Conservation (phyloP, 2,113 vertebrate genomes). For the Pelmatolapia mariae region DNA sequence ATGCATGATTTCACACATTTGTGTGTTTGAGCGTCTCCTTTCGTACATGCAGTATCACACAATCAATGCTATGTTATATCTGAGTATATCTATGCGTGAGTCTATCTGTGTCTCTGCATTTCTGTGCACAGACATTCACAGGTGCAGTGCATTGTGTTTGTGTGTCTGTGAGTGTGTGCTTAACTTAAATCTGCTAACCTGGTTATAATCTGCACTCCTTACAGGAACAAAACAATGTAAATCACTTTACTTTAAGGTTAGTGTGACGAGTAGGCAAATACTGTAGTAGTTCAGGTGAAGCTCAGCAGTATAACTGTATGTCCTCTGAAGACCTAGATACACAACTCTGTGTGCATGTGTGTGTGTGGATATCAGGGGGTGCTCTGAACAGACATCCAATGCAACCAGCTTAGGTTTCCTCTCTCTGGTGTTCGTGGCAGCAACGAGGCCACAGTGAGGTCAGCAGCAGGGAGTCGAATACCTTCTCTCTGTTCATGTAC, state of each 20-base stretch:
- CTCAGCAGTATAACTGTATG: background rate
- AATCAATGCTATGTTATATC: background rate
- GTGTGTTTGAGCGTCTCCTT: background rate
- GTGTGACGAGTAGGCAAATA: background rate
- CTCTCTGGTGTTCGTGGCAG: conserved; percentile 52
- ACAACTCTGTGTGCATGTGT: background rate
- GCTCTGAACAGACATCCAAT: conserved; percentile 63
- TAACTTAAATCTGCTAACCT: background rate
- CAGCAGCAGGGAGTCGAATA: conserved; percentile 56
- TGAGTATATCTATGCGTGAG: background rate
- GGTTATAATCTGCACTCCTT: background rate
- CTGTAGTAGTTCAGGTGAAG: background rate
- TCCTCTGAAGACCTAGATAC: background rate
- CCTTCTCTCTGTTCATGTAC: background rate
- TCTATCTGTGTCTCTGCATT: too few species aligned
- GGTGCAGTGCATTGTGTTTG: background rate
- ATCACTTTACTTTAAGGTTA: background rate
- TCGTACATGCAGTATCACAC: background rate
- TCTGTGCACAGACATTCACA: background rate
- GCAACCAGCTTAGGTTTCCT: conserved; percentile 69
- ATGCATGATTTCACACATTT: background rate
- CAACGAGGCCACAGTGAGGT: conserved; percentile 57
- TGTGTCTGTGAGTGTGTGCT: background rate
- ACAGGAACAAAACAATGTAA: background rate
- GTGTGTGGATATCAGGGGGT: background rate